These are phyloP conservation scores for Drosophila saltans DNA, from an alignment of 1,140 invertebrate genomes.

Conservation along the genomic window DNA sequence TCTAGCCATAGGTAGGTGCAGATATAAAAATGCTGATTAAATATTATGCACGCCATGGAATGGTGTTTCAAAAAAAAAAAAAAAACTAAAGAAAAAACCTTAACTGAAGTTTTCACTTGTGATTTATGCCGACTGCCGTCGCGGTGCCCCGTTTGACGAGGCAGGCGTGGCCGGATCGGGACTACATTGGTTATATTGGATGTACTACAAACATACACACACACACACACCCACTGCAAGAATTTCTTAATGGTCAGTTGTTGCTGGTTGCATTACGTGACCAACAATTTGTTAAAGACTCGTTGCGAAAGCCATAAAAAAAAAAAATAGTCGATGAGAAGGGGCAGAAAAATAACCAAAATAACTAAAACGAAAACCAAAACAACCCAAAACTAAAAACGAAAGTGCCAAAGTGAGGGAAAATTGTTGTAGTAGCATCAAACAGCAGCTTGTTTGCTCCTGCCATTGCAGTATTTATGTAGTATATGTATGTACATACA, in stretches of 20 bases:
- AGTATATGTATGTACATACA: not conserved
- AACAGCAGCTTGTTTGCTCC: constrained; percentile 35
- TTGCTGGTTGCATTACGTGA: constrained; percentile 58
- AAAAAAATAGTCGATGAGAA: not conserved
- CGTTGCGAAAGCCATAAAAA: constrained; percentile 39
- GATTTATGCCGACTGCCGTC: constrained; percentile 62
- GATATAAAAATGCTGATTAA: constrained; percentile 66
- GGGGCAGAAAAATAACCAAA: not conserved
- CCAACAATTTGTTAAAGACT: constrained; percentile 44
- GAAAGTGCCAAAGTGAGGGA: constrained; percentile 61
- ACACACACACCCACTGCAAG: constrained; percentile 29
- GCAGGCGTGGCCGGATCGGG: constrained; percentile 20
- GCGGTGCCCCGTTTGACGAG: not conserved
- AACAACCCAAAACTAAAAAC: constrained; percentile 29
- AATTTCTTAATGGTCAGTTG: constrained; percentile 73
- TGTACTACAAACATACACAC: no score
- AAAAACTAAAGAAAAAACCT: not conserved
- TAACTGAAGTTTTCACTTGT: constrained; percentile 64
- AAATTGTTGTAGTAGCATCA: constrained; percentile 29
- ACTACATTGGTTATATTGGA: not conserved
- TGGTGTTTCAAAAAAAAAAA: constrained; percentile 39
- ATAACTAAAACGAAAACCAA: constrained; percentile 6
- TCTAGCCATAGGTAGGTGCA: constrained; percentile 19
- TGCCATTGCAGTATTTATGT: constrained; percentile 36
- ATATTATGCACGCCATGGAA: constrained; percentile 56